Conservation (phyloP, 2,797 vertebrate genomes). For the Liasis olivaceus region DNA sequence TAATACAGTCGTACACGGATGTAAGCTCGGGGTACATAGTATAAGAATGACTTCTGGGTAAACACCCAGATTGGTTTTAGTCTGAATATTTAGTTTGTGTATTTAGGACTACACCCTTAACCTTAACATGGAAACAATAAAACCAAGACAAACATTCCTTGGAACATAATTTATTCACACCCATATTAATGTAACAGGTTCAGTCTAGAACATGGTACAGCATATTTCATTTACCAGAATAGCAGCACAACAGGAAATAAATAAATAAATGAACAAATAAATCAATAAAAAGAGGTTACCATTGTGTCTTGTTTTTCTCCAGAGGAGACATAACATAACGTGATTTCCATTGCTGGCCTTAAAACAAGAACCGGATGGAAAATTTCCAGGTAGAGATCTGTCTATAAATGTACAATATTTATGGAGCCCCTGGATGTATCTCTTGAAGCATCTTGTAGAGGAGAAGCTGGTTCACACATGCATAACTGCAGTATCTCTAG, state of each 20-base stretch:
- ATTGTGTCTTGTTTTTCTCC: constrained; percentile 20
- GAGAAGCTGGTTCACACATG: constrained; percentile 44
- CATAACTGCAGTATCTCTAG: not conserved
- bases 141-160: constrained; percentile 62
- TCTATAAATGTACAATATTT: constrained; percentile 66
- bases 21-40: not conserved
- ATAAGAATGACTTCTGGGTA: not conserved
- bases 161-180: constrained; percentile 64
- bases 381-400: constrained; percentile 42
- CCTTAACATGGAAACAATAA: constrained; percentile 25
- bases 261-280: not conserved
- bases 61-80: not conserved
- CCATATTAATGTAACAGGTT: constrained; percentile 36
- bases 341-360: constrained; percentile 48
- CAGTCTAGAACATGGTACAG: constrained; percentile 60
- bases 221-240: constrained; percentile 65
- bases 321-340: constrained; percentile 48
- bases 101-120: not conserved
- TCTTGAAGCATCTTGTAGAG: constrained; percentile 58
- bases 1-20: not conserved
- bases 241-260: constrained; percentile 61
- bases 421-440: constrained; percentile 67
- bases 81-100: not conserved
- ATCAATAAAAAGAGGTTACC: constrained; percentile 45
- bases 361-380: constrained; percentile 60